These are phyloP conservation scores for Cheirogaleus medius DNA, from an alignment of 2,113 vertebrate genomes.

Conservation along the genomic window DNA sequence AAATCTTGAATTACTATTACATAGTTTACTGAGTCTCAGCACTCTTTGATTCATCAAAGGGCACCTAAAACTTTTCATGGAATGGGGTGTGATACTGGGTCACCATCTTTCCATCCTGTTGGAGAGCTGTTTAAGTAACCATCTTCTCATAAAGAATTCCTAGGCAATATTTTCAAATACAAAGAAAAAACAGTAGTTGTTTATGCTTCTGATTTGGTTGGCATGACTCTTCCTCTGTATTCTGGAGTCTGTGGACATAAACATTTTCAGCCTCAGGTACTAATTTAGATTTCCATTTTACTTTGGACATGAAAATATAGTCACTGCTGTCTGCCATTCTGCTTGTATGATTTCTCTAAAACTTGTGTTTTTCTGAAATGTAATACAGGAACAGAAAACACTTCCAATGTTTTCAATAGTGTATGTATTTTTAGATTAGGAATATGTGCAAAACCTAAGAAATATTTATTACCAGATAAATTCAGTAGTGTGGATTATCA, in stretches of 20 bases:
- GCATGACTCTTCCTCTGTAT: not conserved
- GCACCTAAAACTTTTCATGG: not conserved
- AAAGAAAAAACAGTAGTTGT: not conserved
- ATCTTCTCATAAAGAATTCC: not conserved
- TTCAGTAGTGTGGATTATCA: not conserved
- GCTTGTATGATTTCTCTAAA: not conserved
- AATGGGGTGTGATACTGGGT: not conserved
- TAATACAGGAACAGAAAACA: not conserved
- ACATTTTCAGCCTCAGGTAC: not conserved
- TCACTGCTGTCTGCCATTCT: not conserved
- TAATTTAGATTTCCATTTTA: not conserved
- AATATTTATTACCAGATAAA: not conserved
- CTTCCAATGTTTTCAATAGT: not conserved
- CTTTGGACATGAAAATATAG: not conserved
- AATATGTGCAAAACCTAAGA: not conserved
- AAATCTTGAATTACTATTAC: not conserved
- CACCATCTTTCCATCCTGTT: not conserved
- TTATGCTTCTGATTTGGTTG: not conserved
- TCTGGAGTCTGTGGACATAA: not conserved
- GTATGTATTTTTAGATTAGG: not conserved
- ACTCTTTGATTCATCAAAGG: not conserved
- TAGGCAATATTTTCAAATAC: not conserved
- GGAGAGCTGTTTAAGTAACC: not conserved
- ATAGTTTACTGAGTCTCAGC: not conserved
- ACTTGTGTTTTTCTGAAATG: not conserved